Conservation (phyloP, 2,888 invertebrate genomes). For the Cheilosia vernalis region DNA sequence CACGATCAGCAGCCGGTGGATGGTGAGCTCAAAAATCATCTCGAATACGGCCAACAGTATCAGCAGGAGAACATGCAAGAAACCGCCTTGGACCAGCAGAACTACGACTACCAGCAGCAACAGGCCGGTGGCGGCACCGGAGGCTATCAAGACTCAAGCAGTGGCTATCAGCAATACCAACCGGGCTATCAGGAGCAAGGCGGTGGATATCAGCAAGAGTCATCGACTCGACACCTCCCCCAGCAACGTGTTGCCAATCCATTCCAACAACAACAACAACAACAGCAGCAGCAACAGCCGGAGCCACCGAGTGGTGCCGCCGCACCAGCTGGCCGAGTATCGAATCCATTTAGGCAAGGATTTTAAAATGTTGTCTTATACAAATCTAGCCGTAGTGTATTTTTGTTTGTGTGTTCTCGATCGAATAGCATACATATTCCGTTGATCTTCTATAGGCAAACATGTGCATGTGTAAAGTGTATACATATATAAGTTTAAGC, state of each 20-base stretch:
- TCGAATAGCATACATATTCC: constrained; percentile 77
- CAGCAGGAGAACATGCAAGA: constrained; percentile 84
- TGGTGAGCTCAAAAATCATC: constrained; percentile 91
- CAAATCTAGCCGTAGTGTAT: constrained; percentile 82
- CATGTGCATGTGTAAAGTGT: constrained; percentile 30
- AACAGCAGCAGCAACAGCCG: constrained; percentile 81
- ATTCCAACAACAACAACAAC: constrained; percentile 87
- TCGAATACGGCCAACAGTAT: constrained; percentile 88
- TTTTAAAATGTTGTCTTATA: constrained; percentile 86
- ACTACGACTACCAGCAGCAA: constrained; percentile 84
- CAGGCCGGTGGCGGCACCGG: constrained; percentile 78
- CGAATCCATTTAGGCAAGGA: constrained; percentile 93
- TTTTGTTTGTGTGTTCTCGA: constrained; percentile 79
- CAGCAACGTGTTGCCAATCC: constrained; percentile 86
- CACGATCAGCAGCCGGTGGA: constrained; percentile 93
- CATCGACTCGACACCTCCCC: constrained; percentile 83
- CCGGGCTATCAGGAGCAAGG: constrained; percentile 83
- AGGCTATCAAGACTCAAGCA: constrained; percentile 79
- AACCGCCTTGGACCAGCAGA: constrained; percentile 87
- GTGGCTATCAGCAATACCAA: constrained; percentile 84
- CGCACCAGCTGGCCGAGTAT: constrained; percentile 84
- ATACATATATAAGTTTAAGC: constrained; percentile 27
- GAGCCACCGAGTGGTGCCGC: constrained; percentile 78
- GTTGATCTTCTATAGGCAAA: constrained; percentile 44
- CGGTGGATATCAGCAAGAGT: constrained; percentile 81